phyloP scores from a whole-genome alignment of 2,888 invertebrate species.

The Sicus ferrugineus region DNA sequence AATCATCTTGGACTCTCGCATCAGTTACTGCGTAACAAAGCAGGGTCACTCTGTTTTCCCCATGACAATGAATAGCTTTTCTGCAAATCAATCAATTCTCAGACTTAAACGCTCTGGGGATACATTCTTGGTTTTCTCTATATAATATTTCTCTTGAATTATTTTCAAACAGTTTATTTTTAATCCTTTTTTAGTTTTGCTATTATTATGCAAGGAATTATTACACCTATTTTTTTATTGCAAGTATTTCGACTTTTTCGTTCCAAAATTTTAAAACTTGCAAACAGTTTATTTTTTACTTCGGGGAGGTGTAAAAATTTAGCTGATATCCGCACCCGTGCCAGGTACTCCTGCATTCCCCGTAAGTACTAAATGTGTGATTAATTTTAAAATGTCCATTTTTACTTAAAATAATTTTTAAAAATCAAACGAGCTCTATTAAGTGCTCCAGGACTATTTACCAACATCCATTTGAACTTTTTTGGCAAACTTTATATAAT shows the following conservation, averaged over 20 bases:
- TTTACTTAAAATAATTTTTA: not conserved
- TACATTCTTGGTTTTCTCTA: not conserved
- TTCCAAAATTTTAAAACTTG: not conserved
- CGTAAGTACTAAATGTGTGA: slow-evolving; percentile 28
- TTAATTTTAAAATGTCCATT: slow-evolving; percentile 3
- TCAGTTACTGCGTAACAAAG: not conserved
- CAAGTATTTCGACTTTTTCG: not conserved
- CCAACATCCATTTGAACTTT: too few species aligned
- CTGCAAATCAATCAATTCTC: not conserved
- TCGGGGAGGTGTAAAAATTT: too few species aligned
- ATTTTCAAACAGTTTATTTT: not conserved
- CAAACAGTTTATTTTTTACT: not conserved
- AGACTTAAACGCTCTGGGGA: not conserved
- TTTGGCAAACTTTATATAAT: not conserved
- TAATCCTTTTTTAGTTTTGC: too few species aligned
- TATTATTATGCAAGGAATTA: too few species aligned
- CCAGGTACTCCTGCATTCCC: too few species aligned
- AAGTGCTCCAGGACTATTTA: too few species aligned
- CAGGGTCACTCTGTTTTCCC: not conserved
- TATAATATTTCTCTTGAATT: not conserved
- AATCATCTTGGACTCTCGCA: not conserved
- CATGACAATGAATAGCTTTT: not conserved
- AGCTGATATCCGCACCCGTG: too few species aligned
- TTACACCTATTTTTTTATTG: not conserved
- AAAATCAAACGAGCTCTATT: not conserved